Evolutionary conservation across 2,113 vertebrate genomes (phyloP).

Genomic region (Anarrhichthys ocellatus): DNA sequence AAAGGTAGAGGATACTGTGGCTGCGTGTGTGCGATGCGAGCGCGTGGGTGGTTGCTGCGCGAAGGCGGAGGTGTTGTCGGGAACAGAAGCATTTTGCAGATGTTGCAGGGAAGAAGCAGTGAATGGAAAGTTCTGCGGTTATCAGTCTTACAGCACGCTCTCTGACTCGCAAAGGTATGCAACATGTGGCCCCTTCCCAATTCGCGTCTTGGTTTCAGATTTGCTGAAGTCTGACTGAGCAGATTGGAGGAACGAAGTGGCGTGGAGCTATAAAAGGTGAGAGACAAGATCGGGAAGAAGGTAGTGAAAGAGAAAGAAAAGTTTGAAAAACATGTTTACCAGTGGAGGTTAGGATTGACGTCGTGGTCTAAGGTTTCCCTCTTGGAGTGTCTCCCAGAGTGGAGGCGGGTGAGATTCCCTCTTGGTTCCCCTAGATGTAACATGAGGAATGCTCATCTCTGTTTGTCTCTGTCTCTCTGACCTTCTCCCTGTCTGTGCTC

Average conservation of each 20-base stretch:
- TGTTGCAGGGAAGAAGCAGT: constrained; percentile 84
- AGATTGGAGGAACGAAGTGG: constrained; percentile 24
- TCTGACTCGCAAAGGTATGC: constrained; percentile 79
- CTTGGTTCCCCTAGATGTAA: constrained; percentile 89
- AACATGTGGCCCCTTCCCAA: constrained; percentile 68
- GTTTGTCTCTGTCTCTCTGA: constrained; percentile 82
- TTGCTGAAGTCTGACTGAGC: constrained; percentile 25
- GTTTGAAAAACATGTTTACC: constrained; percentile 95
- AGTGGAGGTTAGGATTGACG: constrained; percentile 84
- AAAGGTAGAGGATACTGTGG: constrained; percentile 67
- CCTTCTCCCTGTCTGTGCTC: constrained; percentile 57
- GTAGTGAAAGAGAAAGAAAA: constrained; percentile 44
- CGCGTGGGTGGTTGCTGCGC: constrained; percentile 68
- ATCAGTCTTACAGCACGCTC: constrained; percentile 77
- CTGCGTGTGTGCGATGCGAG: constrained; percentile 50
- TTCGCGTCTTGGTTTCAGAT: constrained; percentile 43
- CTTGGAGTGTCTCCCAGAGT: constrained; percentile 88
- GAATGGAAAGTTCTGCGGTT: constrained; percentile 89
- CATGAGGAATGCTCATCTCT: constrained; percentile 85
- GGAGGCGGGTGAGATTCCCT: constrained; percentile 90
- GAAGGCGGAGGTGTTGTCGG: constrained; percentile 81
- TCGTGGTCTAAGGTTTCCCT: constrained; percentile 93
- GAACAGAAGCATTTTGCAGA: constrained; percentile 88
- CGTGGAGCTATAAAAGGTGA: constrained; percentile 17
- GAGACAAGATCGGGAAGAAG: constrained; percentile 23